These are phyloP conservation scores for Lepisosteus osseus DNA, from an alignment of 2,113 vertebrate genomes.

Conservation along the genomic window DNA sequence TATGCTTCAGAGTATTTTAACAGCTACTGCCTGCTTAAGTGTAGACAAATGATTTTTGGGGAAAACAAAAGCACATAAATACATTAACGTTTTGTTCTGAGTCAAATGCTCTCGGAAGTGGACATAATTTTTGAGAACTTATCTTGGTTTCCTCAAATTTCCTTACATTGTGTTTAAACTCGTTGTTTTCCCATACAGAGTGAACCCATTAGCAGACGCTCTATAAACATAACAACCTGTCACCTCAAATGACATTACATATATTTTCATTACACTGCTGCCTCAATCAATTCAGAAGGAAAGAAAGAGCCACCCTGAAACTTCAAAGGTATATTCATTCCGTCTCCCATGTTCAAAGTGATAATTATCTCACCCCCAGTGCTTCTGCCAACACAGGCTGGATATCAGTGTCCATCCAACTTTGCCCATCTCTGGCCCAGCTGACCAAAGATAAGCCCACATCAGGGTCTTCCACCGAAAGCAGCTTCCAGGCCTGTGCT, in stretches of 20 bases:
- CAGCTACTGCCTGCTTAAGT: too few relatives aligned
- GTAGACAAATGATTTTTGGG: too few relatives aligned
- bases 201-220: too few relatives aligned
- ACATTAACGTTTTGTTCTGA: too few relatives aligned
- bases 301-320: background rate
- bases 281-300: too few relatives aligned
- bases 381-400: slow-evolving; percentile 48
- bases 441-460: slow-evolving; percentile 59
- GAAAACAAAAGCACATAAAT: too few relatives aligned
- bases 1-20: too few relatives aligned
- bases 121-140: slow-evolving; percentile 18
- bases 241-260: too few relatives aligned
- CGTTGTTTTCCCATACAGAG: too few relatives aligned
- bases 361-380: slow-evolving; percentile 61
- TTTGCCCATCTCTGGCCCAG: slow-evolving; percentile 49
- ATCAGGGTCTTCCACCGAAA: slow-evolving; percentile 45
- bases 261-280: too few relatives aligned
- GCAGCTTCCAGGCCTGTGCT: slow-evolving; percentile 47
- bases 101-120: background rate
- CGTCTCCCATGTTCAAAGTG: background rate
- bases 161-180: slow-evolving; percentile 34
- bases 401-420: slow-evolving; percentile 30
- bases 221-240: too few relatives aligned
- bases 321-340: background rate
- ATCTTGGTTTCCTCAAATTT: slow-evolving; percentile 29